Percentiles rank a stretch among this genome's conserved stretches.
Evolutionary conservation across 2,797 vertebrate species (phyloP).

Genomic region (Sebastes minor): DNA sequence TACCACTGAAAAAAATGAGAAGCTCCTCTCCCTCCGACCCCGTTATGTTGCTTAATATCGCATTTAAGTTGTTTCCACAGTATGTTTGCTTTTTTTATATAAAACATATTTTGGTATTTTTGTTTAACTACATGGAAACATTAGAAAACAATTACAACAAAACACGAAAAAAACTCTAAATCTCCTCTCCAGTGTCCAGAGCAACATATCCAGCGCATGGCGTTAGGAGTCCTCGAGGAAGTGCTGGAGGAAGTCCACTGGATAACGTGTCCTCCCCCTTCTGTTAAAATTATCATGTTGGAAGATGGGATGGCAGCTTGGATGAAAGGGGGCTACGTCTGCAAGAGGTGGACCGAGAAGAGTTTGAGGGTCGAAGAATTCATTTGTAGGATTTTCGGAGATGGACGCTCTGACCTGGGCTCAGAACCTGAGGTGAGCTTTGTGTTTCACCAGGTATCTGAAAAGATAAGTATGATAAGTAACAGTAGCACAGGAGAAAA

Average conservation of each 20-base stretch:
- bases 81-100: conserved; percentile 46
- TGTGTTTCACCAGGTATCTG: conserved; percentile 99
- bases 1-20: background rate
- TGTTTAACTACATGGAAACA: conserved; percentile 61
- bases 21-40: background rate
- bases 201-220: conserved; percentile 28
- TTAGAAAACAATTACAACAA: conserved; percentile 61
- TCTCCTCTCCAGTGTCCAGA: conserved; percentile 32
- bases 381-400: conserved; percentile 49
- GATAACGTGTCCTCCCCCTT: background rate
- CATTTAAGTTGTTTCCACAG: conserved; percentile 22
- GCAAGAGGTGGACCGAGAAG: conserved; percentile 42
- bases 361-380: conserved; percentile 54
- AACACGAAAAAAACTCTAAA: conserved; percentile 5
- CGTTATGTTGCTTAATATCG: background rate
- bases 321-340: conserved; percentile 5
- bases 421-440: conserved; percentile 98
- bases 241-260: conserved; percentile 18
- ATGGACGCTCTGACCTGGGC: conserved; percentile 41
- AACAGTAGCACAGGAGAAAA: background rate
- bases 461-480: background rate
- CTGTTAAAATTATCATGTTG: background rate
- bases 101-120: conserved; percentile 73
- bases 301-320: conserved; percentile 19
- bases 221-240: conserved; percentile 36